These are phyloP conservation scores for Noctua fimbriata DNA, from an alignment of 2,888 invertebrate genomes.

Conservation along the genomic window DNA sequence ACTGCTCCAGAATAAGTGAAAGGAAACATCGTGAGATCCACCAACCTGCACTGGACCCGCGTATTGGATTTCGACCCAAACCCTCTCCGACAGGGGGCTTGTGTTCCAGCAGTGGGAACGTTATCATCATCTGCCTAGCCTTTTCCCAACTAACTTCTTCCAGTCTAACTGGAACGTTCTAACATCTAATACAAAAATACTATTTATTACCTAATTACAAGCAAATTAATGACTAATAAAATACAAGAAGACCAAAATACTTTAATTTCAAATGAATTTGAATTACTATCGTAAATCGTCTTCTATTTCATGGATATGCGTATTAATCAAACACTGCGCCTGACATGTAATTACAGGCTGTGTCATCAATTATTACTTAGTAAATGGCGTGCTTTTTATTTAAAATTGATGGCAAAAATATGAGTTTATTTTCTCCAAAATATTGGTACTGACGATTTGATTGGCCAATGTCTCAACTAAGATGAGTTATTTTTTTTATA, in stretches of 20 bases:
- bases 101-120: neutral
- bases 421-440: neutral
- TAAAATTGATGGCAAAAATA: neutral
- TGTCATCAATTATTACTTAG: constrained; percentile 13
- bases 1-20: neutral
- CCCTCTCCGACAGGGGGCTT: neutral
- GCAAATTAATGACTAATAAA: neutral
- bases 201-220: neutral
- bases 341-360: constrained; percentile 42
- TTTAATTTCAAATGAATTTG: neutral
- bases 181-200: neutral
- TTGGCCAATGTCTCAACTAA: neutral
- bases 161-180: neutral
- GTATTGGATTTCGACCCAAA: neutral
- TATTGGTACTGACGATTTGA: neutral
- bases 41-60: neutral
- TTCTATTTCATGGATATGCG: constrained; percentile 1
- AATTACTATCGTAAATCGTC: constrained; percentile 11
- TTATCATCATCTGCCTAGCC: neutral
- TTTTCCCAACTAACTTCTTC: neutral
- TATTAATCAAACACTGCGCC: constrained; percentile 3
- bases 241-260: neutral
- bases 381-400: neutral
- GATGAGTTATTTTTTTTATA: too few species aligned
- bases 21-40: neutral